Evolutionary conservation across 2,888 invertebrate genomes (phyloP), one percentile per base, ranked within the genome.

Genomic region (Microctonus hyperodae): DNA sequence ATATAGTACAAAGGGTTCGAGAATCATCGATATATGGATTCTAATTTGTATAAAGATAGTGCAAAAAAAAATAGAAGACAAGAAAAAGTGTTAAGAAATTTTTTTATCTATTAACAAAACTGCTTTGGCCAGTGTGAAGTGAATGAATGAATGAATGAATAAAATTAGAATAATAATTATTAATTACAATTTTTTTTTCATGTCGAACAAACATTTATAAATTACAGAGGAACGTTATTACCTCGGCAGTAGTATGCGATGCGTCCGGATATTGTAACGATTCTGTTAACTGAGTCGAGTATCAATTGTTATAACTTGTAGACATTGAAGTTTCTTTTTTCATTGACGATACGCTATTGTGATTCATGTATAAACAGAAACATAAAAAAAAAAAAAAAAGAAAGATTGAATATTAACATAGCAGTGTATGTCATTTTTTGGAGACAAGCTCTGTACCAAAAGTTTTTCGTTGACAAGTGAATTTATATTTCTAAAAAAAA

Each of bases 1-100:
- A 53, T 23, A 61, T 55, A 62, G 66, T 66, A 66, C 66, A 66
- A 66, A 66, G 33, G 22, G 44, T 40, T 61, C 35, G n/a, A 62
- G 53, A 13, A 62, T 59, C 44, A 20, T 44, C 48, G 59, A 37
- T 58, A 44, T n/a, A 37, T 33, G 11, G 58, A 51, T 51, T 60
- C 33, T 20, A 22, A 65, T 48, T 53, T 60, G 59, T 65, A 60
- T 13, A 65, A 53, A 55, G 44, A 33, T 37, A 44, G 25, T 13
- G 25, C 48, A 50, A 53, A 58, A 59, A 50, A 53, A 58, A 59
- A 16, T 16, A 44, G 40, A 33, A 64, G 53, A 25, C 35, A 44
- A 40, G 57, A 53, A 53, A 58, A 16, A 51, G n/a, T 58, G 60
- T 53, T 44, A 16, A 40, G 28, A 55, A 40, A 16, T 44, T 40